Conservation (phyloP, 2,888 invertebrate genomes). For the Scaeva pyrastri region DNA sequence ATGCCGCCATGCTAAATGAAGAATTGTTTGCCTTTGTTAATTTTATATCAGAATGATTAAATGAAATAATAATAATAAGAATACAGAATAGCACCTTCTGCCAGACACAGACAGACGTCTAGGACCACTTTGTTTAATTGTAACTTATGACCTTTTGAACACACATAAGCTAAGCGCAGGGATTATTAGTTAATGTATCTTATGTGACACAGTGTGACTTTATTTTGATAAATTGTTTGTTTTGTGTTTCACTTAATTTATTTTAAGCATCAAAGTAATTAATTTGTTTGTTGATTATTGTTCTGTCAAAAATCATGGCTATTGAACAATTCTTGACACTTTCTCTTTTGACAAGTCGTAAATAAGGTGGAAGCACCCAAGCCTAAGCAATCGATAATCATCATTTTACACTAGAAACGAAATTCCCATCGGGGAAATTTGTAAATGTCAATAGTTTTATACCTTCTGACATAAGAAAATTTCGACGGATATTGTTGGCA, state of each 20-base stretch:
- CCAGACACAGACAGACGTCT: conserved; percentile 5
- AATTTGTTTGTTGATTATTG: not conserved
- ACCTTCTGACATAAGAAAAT: no score
- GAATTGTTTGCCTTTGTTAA: conserved; percentile 28
- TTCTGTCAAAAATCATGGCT: not conserved
- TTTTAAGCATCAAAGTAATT: not conserved
- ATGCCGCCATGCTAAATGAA: conserved; percentile 1
- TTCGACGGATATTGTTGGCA: no score
- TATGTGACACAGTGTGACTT: not conserved
- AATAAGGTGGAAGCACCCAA: no score
- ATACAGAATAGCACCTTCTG: conserved; percentile 9
- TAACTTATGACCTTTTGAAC: conserved; percentile 16
- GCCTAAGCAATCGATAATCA: no score
- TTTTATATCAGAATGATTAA: conserved; percentile 27
- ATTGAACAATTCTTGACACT: no score
- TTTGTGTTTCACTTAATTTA: not conserved
- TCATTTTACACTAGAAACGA: no score
- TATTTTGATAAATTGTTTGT: not conserved
- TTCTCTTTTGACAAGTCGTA: no score
- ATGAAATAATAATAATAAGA: conserved; percentile 3
- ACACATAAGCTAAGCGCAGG: not conserved
- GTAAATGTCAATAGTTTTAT: no score
- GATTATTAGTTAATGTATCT: conserved; percentile 9
- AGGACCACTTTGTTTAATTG: not conserved
- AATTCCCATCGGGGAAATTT: no score